Evolutionary conservation across 2,113 vertebrate genomes (phyloP).

Genomic region (Spilogale gracilis): DNA sequence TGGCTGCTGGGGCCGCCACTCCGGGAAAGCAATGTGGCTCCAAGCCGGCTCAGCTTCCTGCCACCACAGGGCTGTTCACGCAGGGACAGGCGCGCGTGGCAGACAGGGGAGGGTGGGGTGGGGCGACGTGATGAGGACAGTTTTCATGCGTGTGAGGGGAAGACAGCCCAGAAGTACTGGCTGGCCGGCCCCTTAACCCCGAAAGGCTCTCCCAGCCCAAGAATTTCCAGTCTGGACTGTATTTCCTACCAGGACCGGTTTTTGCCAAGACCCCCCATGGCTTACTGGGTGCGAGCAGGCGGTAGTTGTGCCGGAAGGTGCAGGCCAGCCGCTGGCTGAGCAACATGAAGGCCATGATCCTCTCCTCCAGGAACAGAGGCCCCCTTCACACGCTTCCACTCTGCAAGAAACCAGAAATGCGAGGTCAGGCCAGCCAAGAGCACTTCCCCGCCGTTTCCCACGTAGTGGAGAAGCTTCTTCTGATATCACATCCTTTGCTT

Average conservation of each 20-base stretch:
- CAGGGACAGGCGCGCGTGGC: not conserved
- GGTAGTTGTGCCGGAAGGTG: constrained; percentile 88
- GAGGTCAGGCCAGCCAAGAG: not conserved
- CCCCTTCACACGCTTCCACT: not conserved
- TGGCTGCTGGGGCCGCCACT: not conserved
- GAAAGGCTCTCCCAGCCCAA: not conserved
- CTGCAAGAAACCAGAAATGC: constrained; percentile 68
- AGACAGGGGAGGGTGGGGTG: not conserved
- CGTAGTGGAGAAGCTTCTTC: not conserved
- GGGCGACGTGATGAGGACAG: accelerated
- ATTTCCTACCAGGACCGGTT: not conserved
- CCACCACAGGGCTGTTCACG: not conserved
- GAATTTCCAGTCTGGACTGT: too few species aligned
- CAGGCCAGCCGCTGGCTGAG: constrained; percentile 89
- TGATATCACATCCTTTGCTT: not conserved
- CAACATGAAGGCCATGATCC: constrained; percentile 91
- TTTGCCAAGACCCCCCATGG: not conserved
- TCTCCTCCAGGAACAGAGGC: constrained; percentile 29
- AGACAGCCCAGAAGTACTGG: not conserved
- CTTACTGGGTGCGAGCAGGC: constrained; percentile 87
- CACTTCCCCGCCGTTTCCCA: not conserved
- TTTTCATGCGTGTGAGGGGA: not conserved
- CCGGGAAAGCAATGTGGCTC: not conserved
- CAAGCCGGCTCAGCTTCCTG: too few species aligned
- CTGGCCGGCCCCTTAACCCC: not conserved